Evolutionary conservation across 2,888 invertebrate genomes (phyloP), one percentile per base, ranked within the genome.

Genomic region (Volucella inanis): DNA sequence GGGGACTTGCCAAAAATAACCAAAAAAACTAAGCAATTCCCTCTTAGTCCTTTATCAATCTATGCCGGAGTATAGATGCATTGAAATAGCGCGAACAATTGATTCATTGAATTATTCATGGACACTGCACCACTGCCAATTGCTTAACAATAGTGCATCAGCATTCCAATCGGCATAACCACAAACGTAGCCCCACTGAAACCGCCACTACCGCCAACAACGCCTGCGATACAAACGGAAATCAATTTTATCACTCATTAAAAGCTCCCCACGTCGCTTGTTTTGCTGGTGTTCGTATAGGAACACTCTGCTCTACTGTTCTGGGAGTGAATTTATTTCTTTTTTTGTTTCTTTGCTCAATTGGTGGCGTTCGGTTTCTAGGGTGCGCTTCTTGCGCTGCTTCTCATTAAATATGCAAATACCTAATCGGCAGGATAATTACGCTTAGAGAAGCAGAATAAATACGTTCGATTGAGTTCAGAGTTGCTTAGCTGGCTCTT

Each of bases 351-450:
- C 31, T 31, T 6, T 31, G 6, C 6, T 31, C 31, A 31, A 31
- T 31, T 6, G 31, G 31, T 31, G 31, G 31, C 31, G 6, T 31
- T 31, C 31, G 6, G 31, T 31, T 31, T 0, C 6, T 31, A 15
- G 49, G 11, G 61, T 59, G 45, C 9, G 47, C 49, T 61, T 61
- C 68, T 57, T 68, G 18, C 4, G 41, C 22, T 39, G 14, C 31
- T 54, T 43, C 52, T 70, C 84, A 80, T 85, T 76, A 80, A 80
- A 76, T 76, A 85, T 85, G 84, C 84, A 85, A 85, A 85, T 80
- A 80, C 71, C 76, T 76, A 85, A 85, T 85, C 84, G 84, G 67
- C 80, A 76, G 76, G 80, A 85, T 85, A 85, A 85, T 80, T 80
- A 67, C 76, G 80, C 84, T 85, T 80, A 76, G 76, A 76, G 80